A percentile compares a stretch with the other conserved stretches of the same genome.
Conservation (phyloP, 2,113 vertebrate genomes). For the Rattus norvegicus region DNA sequence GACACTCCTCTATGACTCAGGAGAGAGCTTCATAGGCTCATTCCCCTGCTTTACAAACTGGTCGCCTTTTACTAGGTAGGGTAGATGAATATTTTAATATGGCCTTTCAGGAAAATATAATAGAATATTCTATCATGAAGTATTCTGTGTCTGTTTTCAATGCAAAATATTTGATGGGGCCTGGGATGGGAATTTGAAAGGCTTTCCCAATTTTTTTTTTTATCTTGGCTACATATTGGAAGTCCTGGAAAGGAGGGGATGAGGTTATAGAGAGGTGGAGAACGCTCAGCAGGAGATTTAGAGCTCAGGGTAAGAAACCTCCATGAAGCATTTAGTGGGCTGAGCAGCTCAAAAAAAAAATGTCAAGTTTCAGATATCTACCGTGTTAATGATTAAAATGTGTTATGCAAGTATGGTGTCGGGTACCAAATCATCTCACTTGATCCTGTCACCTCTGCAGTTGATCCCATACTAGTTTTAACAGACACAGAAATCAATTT, state of each 20-base stretch:
- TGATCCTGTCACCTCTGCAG: not conserved
- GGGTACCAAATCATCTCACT: conserved; percentile 44
- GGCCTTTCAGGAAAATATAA: conserved; percentile 55
- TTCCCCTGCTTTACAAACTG: conserved; percentile 51
- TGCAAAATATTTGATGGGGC: conserved; percentile 51
- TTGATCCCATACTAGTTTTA: not conserved
- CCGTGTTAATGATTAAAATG: conserved; percentile 53
- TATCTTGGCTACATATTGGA: not conserved
- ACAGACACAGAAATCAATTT: conserved; percentile 1
- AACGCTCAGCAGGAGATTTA: not conserved
- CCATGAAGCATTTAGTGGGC: not conserved
- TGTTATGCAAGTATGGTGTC: not conserved
- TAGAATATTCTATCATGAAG: conserved; percentile 44
- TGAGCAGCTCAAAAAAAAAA: conserved; percentile 63
- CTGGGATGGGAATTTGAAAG: conserved; percentile 15
- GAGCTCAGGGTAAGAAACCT: not conserved
- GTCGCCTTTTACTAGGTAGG: conserved; percentile 10
- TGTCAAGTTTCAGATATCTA: not conserved
- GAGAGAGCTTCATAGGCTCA: conserved; percentile 14
- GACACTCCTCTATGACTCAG: conserved; percentile 26
- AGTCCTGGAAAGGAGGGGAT: not conserved
- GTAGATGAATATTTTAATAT: conserved; percentile 59
- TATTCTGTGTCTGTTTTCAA: conserved; percentile 43
- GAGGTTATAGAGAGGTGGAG: conserved; percentile 20
- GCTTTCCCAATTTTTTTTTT: not conserved